Evolutionary conservation across 2,113 vertebrate genomes (phyloP).

Genomic region (Tursiops truncatus): DNA sequence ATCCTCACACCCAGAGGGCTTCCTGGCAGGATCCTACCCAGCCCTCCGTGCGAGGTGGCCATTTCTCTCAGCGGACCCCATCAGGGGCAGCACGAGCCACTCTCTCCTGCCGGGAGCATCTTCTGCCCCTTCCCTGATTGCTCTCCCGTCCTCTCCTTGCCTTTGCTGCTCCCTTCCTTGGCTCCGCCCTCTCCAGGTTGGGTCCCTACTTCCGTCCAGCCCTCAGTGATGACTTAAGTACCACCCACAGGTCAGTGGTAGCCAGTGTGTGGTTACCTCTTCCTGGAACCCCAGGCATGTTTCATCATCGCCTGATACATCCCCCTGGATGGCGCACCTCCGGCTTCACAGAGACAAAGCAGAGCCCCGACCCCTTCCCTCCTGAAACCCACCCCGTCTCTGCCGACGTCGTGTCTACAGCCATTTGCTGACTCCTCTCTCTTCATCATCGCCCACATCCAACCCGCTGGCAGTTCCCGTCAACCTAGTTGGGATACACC

Average conservation of each 20-base stretch:
- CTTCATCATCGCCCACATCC: no score
- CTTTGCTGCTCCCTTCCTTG: background rate
- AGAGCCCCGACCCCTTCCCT: background rate
- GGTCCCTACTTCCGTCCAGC: background rate
- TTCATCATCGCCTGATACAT: background rate
- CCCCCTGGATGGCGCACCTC: background rate
- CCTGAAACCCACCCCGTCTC: background rate
- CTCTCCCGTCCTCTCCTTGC: background rate
- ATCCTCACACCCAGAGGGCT: no score
- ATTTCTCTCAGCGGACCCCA: accelerated
- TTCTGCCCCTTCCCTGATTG: background rate
- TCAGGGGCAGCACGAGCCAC: accelerated
- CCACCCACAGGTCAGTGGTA: background rate
- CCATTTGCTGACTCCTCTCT: background rate
- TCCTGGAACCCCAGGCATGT: background rate
- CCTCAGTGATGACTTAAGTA: background rate
- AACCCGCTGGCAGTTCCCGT: background rate
- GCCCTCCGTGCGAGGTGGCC: accelerated
- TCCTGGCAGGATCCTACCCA: no score
- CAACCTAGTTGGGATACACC: accelerated
- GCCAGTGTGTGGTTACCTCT: background rate
- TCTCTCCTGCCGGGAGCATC: background rate
- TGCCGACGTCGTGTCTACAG: background rate
- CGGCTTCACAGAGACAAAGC: background rate
- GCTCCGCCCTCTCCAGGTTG: background rate